Evolutionary conservation across 2,113 vertebrate species (phyloP).

Genomic region (Lepus timidus): DNA sequence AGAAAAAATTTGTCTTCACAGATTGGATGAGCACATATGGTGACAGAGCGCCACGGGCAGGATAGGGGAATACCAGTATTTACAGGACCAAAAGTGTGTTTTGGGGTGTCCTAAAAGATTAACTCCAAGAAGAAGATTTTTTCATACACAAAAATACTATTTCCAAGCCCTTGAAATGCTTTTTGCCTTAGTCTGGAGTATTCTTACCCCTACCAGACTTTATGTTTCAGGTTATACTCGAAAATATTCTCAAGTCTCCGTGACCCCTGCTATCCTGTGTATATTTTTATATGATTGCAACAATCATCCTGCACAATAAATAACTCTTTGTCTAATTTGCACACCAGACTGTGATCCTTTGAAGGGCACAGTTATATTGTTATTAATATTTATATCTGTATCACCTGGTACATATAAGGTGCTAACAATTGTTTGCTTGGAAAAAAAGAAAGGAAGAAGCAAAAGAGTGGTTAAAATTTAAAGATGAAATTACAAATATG

Average conservation of each 20-base stretch:
- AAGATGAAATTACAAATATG: not conserved
- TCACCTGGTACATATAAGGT: not conserved
- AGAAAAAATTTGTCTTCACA: not conserved
- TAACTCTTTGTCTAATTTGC: not conserved
- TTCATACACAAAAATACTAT: not conserved
- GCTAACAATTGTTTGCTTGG: not conserved
- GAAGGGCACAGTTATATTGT: not conserved
- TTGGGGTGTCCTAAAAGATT: not conserved
- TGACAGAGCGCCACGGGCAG: not conserved
- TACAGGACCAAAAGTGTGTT: not conserved
- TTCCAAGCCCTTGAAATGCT: not conserved
- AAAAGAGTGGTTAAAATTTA: not conserved
- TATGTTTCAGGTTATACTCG: not conserved
- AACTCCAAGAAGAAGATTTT: not conserved
- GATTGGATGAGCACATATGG: not conserved
- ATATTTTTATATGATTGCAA: not conserved
- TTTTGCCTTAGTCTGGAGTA: not conserved
- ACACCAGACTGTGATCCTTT: not conserved
- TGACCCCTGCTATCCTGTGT: not conserved
- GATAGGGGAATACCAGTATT: not conserved
- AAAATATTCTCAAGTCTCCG: not conserved
- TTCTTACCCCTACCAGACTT: not conserved
- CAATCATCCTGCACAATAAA: not conserved
- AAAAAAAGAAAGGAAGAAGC: not conserved
- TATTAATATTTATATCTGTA: not conserved